A percentile compares a stretch with the other conserved stretches of the same genome.
Evolutionary conservation across 2,888 invertebrate species (phyloP).

Genomic region (Chrysolina haemoptera): DNA sequence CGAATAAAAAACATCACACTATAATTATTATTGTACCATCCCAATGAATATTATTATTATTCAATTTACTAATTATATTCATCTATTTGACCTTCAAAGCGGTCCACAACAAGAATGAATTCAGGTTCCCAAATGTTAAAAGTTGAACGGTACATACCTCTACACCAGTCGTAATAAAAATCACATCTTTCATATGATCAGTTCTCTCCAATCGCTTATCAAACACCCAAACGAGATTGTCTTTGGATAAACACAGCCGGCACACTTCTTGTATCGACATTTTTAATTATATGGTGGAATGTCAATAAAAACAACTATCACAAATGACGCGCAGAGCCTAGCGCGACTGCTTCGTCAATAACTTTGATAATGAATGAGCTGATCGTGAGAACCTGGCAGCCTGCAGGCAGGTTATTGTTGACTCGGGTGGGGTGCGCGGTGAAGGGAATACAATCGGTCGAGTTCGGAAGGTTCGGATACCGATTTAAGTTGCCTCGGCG

Average conservation of each 20-base stretch:
- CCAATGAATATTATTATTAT: too few relatives aligned
- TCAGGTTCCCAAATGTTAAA: too few relatives aligned
- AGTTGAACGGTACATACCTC: slow-evolving; percentile 20
- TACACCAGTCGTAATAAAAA: slow-evolving; percentile 28
- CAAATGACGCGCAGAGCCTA: neutral
- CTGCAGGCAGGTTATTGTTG: neutral
- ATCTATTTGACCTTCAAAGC: too few relatives aligned
- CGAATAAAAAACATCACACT: too few relatives aligned
- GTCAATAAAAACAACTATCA: slow-evolving; percentile 3
- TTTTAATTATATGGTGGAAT: neutral
- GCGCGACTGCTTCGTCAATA: neutral
- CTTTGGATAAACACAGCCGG: slow-evolving; percentile 44
- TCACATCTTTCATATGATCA: slow-evolving; percentile 24
- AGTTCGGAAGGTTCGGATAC: neutral
- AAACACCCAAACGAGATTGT: slow-evolving; percentile 47
- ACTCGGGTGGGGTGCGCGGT: neutral
- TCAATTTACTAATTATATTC: too few relatives aligned
- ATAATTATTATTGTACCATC: too few relatives aligned
- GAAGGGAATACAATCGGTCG: neutral
- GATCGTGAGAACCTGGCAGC: neutral
- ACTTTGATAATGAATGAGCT: neutral
- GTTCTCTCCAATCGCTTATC: slow-evolving; percentile 24
- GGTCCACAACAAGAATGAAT: too few relatives aligned
- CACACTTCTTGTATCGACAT: slow-evolving; percentile 44
- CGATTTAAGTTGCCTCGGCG: neutral